Evolutionary conservation across 2,888 invertebrate species (phyloP), one percentile per base, ranked within the genome.

Genomic region (Melieria omissa): DNA sequence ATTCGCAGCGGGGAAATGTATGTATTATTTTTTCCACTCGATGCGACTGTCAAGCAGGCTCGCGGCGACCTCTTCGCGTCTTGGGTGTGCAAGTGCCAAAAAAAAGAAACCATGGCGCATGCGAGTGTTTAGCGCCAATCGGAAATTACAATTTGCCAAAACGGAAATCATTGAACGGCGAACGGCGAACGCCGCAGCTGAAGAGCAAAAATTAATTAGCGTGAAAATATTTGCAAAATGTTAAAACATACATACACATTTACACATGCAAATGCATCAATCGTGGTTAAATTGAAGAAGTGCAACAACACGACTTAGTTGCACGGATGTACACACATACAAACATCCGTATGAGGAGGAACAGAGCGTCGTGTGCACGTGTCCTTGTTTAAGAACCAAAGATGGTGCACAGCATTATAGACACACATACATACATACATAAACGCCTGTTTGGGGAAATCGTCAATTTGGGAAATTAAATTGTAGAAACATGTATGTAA

Each of bases 191-290:
- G 29, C 29, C 1, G 29, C 29, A 29, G 61, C 54, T 72, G 70
- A 70, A 70, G 75, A 75, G 81, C 77, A 72, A 77, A 80, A 84
- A 84, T 83, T 85, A 85, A 83, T 83, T 85, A 84, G 84, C 83
- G 84, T 83, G 80, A 84, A 83, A 84, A 83, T 83, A 81, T 81
- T 81, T 79, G 78, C 73, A 73, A 63, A 67, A 67, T 67, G 67
- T 67, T 67, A 47, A 60, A 60, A 46, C 12, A 65, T 45, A 58
- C 10, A 62, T 42, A 63, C 29, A 62, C 41, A 44, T 49, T 42
- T 8, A 60, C 14, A 45, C n/a, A 57, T 9, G 46, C 29, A 57
- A 5, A 47, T 45, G 41, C 55, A 55, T 14, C 10, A 49, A 41
- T 58, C 14, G 7, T 41, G 12, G 14, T 29, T 4, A 63, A 63